Base-by-base conservation (phyloP, 2,888 invertebrate genomes). In the Tipula confusa region DNA sequence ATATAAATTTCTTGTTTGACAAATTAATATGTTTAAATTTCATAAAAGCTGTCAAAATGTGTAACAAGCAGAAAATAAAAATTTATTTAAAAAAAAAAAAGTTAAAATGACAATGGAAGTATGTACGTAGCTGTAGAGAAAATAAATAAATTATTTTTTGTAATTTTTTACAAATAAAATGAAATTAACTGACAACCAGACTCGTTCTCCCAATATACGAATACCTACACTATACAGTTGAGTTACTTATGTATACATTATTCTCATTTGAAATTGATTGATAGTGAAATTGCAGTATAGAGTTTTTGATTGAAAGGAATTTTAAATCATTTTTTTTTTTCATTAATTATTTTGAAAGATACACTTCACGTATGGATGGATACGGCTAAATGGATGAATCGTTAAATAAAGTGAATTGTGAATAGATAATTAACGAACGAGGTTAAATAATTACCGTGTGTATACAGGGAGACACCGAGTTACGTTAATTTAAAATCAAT, bases 261-360 rank as follows among this genome's bases (percentile, higher is more conserved):
- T 64, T 64, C 9, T 9, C 18, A 64, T 64, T 64, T 64, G 7
- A 64, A 64, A 64, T 9, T 64, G 64, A 64, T 64, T 64, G 64
- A 64, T 64, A 64, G 64, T 24, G 64, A 64, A 64, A 64, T 64
- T 64, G 64, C 64, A 64, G 24, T 24, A 33, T 33, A 64, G 24
- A 64, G 18, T 64, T 64, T 36, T 43, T 64, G 64, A 64, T 64
- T 64, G 64, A 64, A 64, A 64, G 24, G 9, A 24, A 9, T 64
- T 64, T 43, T n/a, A n/a, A n/a, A 15, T 3, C 15, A 43, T 43
- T 15, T 43, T n/a, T 15, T 43, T 43, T 5, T 15, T 64, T 9
- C n/a, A n/a, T n/a, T 9, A 64, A 64, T 64, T 64, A 64, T 64
- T 64, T 18, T 64, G 64, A 64, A 64, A 64, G 64, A 64, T 64